Base-by-base conservation (phyloP, 2,888 invertebrate genomes). In the Notocelia uddmanniana region DNA sequence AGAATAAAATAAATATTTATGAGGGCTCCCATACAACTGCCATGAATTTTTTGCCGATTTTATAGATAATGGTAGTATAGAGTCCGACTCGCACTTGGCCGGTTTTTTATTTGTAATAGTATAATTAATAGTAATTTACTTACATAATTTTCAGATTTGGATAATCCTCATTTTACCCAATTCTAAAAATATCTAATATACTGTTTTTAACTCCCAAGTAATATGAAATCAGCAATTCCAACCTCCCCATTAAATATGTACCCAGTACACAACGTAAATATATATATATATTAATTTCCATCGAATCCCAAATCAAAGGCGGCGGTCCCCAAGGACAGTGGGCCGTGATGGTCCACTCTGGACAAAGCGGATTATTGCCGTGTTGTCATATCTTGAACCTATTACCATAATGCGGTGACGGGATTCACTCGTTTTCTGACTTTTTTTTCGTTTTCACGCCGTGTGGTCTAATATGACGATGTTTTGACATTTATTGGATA, bases 341-440 rank as follows among this genome's bases (percentile, higher is more conserved):
- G 80, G 79, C 81, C 73, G 84, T 90, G 90, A 90, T 89, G 88
- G 84, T 79, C 88, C 86, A 87, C 88, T 87, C 83, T 81, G 89
- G 87, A 89, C 89, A 92, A 93, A 92, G 93, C 84, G 92, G 93
- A 92, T 93, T 93, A 93, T 86, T 82, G 83, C 83, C 83, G 77
- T 89, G 90, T 89, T 89, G 91, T 92, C 91, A 91, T 90, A 91
- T 91, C 87, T 85, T 81, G 69, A 77, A 80, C 79, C 86, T 89
- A 91, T 92, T 92, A 93, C 82, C 91, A 90, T 93, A 92, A 92
- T 91, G 84, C 84, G 87, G 80, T 88, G 89, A 89, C 87, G 86
- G 84, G 85, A 86, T 89, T 87, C 82, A 80, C 87, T 87, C 87
- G 87, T 89, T 87, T 83, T 76, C 78, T 45, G 76, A 79, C 83